Conservation (phyloP, 2,888 invertebrate genomes). For the Poecilobothrus nobilitatus region DNA sequence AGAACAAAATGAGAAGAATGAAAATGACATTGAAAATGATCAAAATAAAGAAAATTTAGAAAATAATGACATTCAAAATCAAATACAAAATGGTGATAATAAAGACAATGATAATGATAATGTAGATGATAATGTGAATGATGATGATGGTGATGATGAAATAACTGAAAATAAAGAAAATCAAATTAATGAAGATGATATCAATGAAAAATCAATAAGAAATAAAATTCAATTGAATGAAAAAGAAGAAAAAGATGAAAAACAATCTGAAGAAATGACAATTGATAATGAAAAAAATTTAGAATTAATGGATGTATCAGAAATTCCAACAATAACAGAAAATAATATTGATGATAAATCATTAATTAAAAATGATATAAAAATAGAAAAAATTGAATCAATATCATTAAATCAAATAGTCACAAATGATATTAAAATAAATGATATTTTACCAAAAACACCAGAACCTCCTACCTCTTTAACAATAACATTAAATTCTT, state of each 20-base stretch:
- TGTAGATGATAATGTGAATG: too few species aligned
- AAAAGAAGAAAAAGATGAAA: not conserved
- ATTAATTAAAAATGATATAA: not conserved
- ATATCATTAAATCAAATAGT: too few species aligned
- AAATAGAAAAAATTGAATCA: not conserved
- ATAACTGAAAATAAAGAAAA: not conserved
- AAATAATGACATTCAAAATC: not conserved
- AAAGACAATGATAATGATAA: not conserved
- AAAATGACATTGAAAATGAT: not conserved
- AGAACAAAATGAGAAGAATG: not conserved
- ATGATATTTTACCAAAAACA: not conserved
- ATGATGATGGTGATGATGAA: not conserved
- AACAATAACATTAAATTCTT: not conserved
- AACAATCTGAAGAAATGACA: not conserved
- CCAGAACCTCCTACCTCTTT: not conserved
- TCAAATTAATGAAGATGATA: not conserved
- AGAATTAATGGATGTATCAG: not conserved
- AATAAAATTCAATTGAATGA: not conserved
- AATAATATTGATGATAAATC: not conserved
- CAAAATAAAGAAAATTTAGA: slow-evolving; percentile 9
- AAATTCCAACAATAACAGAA: not conserved
- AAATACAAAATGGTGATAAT: not conserved
- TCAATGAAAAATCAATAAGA: not conserved
- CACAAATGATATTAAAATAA: not conserved
- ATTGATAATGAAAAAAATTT: not conserved